These are phyloP conservation scores for Volucella inflata DNA, from an alignment of 2,888 invertebrate genomes.

Conservation along the genomic window DNA sequence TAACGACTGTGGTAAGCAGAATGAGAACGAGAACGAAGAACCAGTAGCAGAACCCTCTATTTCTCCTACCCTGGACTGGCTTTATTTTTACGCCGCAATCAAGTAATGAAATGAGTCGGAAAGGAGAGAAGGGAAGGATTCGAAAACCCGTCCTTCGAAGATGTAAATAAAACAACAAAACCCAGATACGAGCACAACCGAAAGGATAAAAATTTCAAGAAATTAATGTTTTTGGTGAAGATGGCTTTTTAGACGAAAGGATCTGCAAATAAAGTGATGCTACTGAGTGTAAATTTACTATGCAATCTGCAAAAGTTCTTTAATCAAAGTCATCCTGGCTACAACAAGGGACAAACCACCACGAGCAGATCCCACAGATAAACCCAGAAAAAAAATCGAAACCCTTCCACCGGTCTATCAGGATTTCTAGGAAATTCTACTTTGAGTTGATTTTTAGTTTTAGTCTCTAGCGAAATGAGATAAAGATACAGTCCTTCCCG, in stretches of 20 bases:
- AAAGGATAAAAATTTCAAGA: constrained; percentile 35
- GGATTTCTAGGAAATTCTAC: constrained; percentile 41
- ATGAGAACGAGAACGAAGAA: background rate
- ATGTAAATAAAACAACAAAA: no score
- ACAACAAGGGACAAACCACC: constrained; percentile 18
- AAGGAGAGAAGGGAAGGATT: constrained; percentile 8
- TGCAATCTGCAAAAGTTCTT: constrained; percentile 40
- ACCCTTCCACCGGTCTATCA: background rate
- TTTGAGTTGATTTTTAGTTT: constrained; percentile 65
- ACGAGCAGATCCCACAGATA: no score
- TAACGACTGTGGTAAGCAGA: constrained; percentile 46
- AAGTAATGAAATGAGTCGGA: constrained; percentile 6
- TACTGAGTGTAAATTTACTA: constrained; percentile 30
- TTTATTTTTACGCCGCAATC: constrained; percentile 43
- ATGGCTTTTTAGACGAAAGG: background rate
- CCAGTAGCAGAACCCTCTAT: background rate
- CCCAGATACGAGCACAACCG: no score
- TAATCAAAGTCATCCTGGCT: constrained; percentile 38
- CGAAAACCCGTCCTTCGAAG: constrained; percentile 40
- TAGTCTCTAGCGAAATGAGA: constrained; percentile 25
- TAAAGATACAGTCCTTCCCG: background rate
- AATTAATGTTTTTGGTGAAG: background rate
- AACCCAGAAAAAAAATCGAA: constrained; percentile 27
- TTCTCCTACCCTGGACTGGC: constrained; percentile 2
- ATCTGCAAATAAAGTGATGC: background rate